A percentile compares a stretch with the other conserved stretches of the same genome.
These are phyloP conservation scores for Drosophila mojavensis DNA, from an alignment of 1,140 invertebrate species.

Conservation along the genomic window DNA sequence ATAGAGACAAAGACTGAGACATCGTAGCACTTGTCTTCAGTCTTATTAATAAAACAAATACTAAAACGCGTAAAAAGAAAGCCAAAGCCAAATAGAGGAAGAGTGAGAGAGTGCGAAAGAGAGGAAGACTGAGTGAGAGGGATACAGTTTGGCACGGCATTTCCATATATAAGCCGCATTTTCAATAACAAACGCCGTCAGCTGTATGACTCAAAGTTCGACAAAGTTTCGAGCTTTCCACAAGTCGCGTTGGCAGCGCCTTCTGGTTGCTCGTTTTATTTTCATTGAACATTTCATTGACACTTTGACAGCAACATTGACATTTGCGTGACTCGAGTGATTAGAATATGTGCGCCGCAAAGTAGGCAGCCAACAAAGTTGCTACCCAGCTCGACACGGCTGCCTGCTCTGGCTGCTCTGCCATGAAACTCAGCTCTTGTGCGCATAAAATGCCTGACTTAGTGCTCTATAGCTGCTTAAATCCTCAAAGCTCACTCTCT, in stretches of 20 bases:
- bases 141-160: constrained; percentile 54
- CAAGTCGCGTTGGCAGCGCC: constrained; percentile 32
- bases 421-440: constrained; percentile 24
- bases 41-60: constrained; percentile 80
- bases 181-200: constrained; percentile 66
- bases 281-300: constrained; percentile 80
- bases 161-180: constrained; percentile 75
- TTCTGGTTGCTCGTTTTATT: constrained; percentile 66
- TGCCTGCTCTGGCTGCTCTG: neutral
- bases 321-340: constrained; percentile 78
- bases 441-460: constrained; percentile 34
- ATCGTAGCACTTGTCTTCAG: constrained; percentile 38
- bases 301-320: constrained; percentile 78
- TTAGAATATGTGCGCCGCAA: constrained; percentile 69
- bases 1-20: constrained; percentile 15
- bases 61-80: constrained; percentile 18
- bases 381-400: neutral
- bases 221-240: constrained; percentile 60
- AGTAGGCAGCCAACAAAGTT: constrained; percentile 43
- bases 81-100: neutral
- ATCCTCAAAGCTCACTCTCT: neutral
- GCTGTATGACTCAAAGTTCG: constrained; percentile 44
- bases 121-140: constrained; percentile 10
- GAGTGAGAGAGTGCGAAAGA: constrained; percentile 7
- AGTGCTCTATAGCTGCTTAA: constrained; percentile 14